phyloP scores from a whole-genome alignment of 2,113 vertebrate genomes.

The Jaculus jaculus region DNA sequence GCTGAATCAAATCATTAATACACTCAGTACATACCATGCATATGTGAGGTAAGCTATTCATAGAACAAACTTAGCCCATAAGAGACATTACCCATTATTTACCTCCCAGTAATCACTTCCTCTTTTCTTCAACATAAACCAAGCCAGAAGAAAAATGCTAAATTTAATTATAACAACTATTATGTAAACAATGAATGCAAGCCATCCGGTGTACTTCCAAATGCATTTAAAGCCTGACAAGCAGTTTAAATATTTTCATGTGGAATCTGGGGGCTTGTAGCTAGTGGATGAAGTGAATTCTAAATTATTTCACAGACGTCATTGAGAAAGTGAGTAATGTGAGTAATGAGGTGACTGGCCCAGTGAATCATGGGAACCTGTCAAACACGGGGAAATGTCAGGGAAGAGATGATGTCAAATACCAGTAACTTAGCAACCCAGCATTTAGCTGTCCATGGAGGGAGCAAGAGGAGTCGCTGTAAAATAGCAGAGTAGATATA shows the following conservation, averaged over 20 bases:
- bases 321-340: slow-evolving; percentile 84
- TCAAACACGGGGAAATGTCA: slow-evolving; percentile 86
- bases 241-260: slow-evolving; percentile 84
- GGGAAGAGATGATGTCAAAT: slow-evolving; percentile 91
- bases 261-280: slow-evolving; percentile 79
- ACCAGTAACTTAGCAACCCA: slow-evolving; percentile 89
- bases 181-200: slow-evolving; percentile 81
- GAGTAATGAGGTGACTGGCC: slow-evolving; percentile 86
- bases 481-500: slow-evolving; percentile 86
- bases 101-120: slow-evolving; percentile 82
- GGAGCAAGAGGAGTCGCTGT: slow-evolving; percentile 83
- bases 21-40: slow-evolving; percentile 80
- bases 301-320: slow-evolving; percentile 86
- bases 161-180: slow-evolving; percentile 80
- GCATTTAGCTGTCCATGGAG: slow-evolving; percentile 85
- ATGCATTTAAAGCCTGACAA: slow-evolving; percentile 79
- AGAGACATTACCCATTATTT: slow-evolving; percentile 82
- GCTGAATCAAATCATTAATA: slow-evolving; percentile 81
- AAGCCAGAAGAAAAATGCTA: slow-evolving; percentile 77
- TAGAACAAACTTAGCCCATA: slow-evolving; percentile 82
- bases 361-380: slow-evolving; percentile 88
- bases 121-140: slow-evolving; percentile 80
- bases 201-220: slow-evolving; percentile 75
- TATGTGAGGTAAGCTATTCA: slow-evolving; percentile 82
- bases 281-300: slow-evolving; percentile 86